Base-by-base conservation (phyloP, 2,888 invertebrate species). In the Idaea biselata region DNA sequence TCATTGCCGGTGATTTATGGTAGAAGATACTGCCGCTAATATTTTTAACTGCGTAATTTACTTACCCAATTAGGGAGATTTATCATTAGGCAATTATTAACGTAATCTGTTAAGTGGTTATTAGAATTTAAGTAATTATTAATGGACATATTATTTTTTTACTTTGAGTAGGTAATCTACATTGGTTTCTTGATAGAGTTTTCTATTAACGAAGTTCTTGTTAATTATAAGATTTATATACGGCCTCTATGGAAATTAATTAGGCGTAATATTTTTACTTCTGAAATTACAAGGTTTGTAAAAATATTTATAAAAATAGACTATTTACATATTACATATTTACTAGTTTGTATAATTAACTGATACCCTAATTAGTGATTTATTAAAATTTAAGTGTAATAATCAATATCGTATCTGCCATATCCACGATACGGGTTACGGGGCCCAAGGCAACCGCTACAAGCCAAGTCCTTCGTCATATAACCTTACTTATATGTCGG, bases 181-280 rank as follows among this genome's bases (percentile, higher is more conserved):
- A 11, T 14, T 14, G 14, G 11, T 44, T 14, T 11, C 44, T 44
- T 14, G 44, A 44, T 44, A 14, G 14, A 44, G 44, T 44, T 44
- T 44, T 44, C 44, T 44, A 11, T 44, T 44, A 44, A 44, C 44
- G 11, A 44, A 60, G 60, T 61, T 66, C 60, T 57, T 64, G 61
- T 57, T 62, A 56, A 70, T 70, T 68, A 68, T 66, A 63, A 65
- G 68, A 66, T 67, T 66, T 70, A 65, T 69, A 68, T 61, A 63
- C 63, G 58, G 61, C 58, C 60, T 58, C 64, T 56, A 63, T 14
- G 58, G 59, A 58, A 62, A 61, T 44, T 44, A 44, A 44, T 44
- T 44, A 44, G 44, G 0, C 44, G 44, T 44, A 44, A 14, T 44
- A 44, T 4, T 44, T 44, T 44, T 44, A 8, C 14, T 44, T 44